Evolutionary conservation across 2,888 invertebrate species (phyloP).

Genomic region (Cryptophagus acutangulus): DNA sequence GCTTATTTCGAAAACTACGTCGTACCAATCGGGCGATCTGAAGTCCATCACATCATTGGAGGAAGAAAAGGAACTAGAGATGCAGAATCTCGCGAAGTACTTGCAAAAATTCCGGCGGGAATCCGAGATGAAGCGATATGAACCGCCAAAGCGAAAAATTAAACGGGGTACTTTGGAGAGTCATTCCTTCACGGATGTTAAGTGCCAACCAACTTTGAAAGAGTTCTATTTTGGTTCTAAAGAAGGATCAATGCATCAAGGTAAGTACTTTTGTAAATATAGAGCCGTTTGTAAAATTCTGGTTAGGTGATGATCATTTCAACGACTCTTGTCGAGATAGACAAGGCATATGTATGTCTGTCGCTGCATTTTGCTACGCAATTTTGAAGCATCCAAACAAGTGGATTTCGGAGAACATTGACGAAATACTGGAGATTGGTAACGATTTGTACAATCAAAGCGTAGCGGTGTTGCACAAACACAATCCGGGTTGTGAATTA

Average conservation of each 20-base stretch:
- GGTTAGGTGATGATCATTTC: conserved; percentile 37
- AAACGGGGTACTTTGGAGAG: conserved; percentile 44
- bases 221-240: conserved; percentile 43
- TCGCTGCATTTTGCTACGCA: conserved; percentile 56
- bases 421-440: conserved; percentile 54
- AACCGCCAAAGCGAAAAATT: conserved; percentile 32
- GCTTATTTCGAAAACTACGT: conserved; percentile 36
- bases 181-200: conserved; percentile 44
- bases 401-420: conserved; percentile 59
- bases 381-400: conserved; percentile 56
- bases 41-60: conserved; percentile 16
- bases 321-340: conserved; percentile 34
- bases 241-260: conserved; percentile 42
- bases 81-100: conserved; percentile 23
- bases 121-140: conserved; percentile 38
- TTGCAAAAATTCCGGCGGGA: conserved; percentile 44
- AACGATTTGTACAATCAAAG: conserved; percentile 49
- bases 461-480: conserved; percentile 36
- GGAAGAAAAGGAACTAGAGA: conserved; percentile 17
- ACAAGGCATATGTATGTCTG: conserved; percentile 56
- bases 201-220: conserved; percentile 35
- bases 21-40: conserved; percentile 36
- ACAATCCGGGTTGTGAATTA: conserved; percentile 32
- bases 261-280: conserved; percentile 18
- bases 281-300: neutral